Evolutionary conservation across 1,140 invertebrate species (phyloP).

Genomic region (Brachionus plicatilis): DNA sequence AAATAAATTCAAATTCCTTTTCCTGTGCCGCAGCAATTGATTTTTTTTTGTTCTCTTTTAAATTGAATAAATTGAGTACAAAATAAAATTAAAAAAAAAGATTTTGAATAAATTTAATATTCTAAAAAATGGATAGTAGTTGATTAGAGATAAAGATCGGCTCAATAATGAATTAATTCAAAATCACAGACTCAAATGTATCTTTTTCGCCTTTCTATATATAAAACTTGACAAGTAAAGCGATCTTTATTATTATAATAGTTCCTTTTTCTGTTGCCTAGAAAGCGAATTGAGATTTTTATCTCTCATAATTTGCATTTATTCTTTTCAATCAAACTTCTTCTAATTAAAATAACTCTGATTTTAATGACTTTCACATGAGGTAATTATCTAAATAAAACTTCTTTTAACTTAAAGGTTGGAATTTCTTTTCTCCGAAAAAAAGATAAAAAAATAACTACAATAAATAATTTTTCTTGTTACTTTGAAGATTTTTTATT

Average conservation of each 20-base stretch:
- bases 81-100: no score
- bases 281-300: no score
- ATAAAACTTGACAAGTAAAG: no score
- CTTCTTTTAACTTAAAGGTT: neutral
- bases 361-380: neutral
- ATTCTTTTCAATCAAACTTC: neutral
- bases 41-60: neutral
- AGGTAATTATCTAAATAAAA: neutral
- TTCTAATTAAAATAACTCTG: neutral
- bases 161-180: no score
- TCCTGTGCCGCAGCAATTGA: neutral
- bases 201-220: no score
- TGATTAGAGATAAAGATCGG: no score
- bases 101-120: no score
- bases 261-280: no score
- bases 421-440: neutral
- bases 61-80: no score
- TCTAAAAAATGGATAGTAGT: no score
- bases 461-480: neutral
- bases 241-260: no score
- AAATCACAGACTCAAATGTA: no score
- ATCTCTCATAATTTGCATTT: neutral
- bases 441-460: neutral
- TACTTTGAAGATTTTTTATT: neutral
- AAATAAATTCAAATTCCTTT: neutral